phyloP scores from a whole-genome alignment of 2,888 invertebrate genomes.

The Protonemura montana region DNA sequence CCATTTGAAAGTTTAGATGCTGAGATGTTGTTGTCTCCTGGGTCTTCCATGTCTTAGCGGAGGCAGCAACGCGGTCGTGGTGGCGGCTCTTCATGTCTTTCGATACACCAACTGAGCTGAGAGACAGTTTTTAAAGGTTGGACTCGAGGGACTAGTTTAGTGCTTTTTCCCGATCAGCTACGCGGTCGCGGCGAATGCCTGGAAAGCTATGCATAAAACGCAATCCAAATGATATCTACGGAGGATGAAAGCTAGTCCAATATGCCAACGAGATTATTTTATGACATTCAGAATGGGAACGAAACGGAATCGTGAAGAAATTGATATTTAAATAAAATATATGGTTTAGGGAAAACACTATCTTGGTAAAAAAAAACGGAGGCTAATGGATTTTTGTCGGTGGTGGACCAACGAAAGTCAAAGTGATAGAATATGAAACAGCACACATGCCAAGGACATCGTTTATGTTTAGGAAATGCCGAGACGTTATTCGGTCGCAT shows the following conservation, averaged over 20 bases:
- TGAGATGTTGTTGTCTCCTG: constrained; percentile 8
- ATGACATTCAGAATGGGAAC: constrained; percentile 5
- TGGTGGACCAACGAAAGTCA: background rate
- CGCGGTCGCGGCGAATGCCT: background rate
- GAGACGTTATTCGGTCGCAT: too few relatives aligned
- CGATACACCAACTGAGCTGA: background rate
- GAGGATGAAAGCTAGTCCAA: constrained; percentile 12
- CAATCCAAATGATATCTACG: constrained; percentile 49
- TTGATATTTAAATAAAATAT: constrained; percentile 12
- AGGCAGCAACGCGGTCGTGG: background rate
- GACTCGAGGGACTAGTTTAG: background rate
- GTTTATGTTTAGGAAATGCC: background rate
- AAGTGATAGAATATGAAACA: background rate
- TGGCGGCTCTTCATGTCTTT: background rate
- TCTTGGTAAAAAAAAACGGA: background rate
- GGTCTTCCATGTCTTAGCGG: background rate
- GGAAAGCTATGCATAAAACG: constrained; percentile 49
- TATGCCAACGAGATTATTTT: constrained; percentile 12
- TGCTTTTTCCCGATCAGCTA: background rate
- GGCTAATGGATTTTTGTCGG: background rate
- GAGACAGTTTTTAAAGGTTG: constrained; percentile 27
- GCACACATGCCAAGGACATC: background rate
- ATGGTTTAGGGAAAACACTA: background rate
- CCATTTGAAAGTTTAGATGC: constrained; percentile 30
- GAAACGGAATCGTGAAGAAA: constrained; percentile 12